Conservation (phyloP, 2,797 vertebrate species). For the Sebastes itinus region DNA sequence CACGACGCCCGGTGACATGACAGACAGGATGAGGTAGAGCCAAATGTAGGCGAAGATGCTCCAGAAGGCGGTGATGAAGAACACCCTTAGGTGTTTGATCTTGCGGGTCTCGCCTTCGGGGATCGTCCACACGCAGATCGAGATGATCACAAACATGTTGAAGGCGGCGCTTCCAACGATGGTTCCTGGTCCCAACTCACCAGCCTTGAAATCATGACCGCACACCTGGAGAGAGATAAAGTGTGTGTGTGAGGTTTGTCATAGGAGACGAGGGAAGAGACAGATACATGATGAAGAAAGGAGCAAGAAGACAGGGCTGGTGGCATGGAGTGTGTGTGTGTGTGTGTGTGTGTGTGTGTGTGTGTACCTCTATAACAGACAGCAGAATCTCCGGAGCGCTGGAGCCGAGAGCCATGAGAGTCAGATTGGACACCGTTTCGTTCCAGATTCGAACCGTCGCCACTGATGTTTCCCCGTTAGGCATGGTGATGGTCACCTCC, state of each 20-base stretch:
- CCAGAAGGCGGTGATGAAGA: slow-evolving; percentile 93
- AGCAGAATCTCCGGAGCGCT: slow-evolving; percentile 93
- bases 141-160: slow-evolving; percentile 95
- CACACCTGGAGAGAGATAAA: slow-evolving; percentile 71
- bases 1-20: slow-evolving; percentile 88
- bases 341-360: slow-evolving; percentile 14
- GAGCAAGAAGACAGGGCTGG: neutral
- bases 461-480: slow-evolving; percentile 90
- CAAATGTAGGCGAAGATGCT: slow-evolving; percentile 94
- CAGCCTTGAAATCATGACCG: slow-evolving; percentile 87
- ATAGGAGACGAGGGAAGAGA: neutral
- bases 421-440: slow-evolving; percentile 93
- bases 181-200: slow-evolving; percentile 89
- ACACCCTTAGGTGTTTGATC: slow-evolving; percentile 91
- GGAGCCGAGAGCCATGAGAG: slow-evolving; percentile 92
- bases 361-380: slow-evolving; percentile 89
- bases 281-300: neutral
- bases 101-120: slow-evolving; percentile 85
- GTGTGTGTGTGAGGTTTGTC: neutral
- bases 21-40: slow-evolving; percentile 91
- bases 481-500: slow-evolving; percentile 92
- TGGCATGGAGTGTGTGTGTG: neutral
- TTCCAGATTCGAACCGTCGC: slow-evolving; percentile 89
- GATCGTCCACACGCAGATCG: slow-evolving; percentile 88
- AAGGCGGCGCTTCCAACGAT: slow-evolving; percentile 94